These are phyloP conservation scores for Psilanteris sp. DNA, from an alignment of 1,140 invertebrate genomes.

Conservation along the genomic window DNA sequence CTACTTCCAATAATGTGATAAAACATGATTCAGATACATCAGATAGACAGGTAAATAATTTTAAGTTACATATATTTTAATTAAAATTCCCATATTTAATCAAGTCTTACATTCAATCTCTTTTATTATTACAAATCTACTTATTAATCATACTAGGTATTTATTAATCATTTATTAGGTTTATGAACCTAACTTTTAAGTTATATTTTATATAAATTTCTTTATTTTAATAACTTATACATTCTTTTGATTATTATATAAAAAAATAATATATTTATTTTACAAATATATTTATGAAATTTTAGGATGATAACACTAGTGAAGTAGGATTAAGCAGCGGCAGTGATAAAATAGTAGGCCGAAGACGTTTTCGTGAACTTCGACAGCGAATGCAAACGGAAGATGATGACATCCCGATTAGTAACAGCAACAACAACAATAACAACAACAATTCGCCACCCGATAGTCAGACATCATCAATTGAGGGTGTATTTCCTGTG, in stretches of 20 bases:
- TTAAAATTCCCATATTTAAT: no score
- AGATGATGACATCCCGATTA: slow-evolving; percentile 84
- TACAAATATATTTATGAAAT: slow-evolving; percentile 52
- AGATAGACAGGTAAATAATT: slow-evolving; percentile 44
- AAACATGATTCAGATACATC: slow-evolving; percentile 68
- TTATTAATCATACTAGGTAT: no score
- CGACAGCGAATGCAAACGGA: slow-evolving; percentile 91
- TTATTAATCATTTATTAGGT: no score
- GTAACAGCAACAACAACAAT: slow-evolving; percentile 78
- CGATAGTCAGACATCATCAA: slow-evolving; percentile 88
- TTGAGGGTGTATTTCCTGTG: slow-evolving; percentile 80
- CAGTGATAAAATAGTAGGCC: slow-evolving; percentile 77
- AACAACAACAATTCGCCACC: slow-evolving; percentile 82
- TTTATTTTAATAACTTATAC: no score
- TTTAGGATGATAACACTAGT: slow-evolving; percentile 76
- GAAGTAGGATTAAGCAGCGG: slow-evolving; percentile 49
- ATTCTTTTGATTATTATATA: no score
- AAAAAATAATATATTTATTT: no score
- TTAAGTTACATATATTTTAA: no score
- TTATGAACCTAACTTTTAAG: no score
- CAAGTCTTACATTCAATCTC: no score
- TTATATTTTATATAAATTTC: no score
- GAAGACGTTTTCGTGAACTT: slow-evolving; percentile 89
- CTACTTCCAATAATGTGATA: slow-evolving; percentile 63
- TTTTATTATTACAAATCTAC: no score